Conservation (phyloP, 2,888 invertebrate species). For the Drosophila mulleri region DNA sequence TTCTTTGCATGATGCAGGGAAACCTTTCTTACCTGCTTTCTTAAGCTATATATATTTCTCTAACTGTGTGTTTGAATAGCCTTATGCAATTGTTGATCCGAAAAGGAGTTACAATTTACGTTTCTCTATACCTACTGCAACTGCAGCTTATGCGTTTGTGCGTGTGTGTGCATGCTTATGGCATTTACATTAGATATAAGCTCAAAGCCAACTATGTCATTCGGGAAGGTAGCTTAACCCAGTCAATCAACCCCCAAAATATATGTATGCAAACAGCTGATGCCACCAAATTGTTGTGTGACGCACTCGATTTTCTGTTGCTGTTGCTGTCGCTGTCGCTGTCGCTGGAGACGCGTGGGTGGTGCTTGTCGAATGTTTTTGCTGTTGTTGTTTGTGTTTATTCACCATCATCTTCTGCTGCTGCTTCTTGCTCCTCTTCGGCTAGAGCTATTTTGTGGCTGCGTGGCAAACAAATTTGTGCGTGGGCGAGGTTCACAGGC, state of each 20-base stretch:
- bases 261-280: slow-evolving; percentile 22
- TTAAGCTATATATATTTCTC: no score
- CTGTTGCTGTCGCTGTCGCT: not conserved
- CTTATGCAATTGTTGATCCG: not conserved
- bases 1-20: no score
- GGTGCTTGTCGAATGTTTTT: not conserved
- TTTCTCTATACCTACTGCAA: not conserved
- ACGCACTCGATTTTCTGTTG: slow-evolving; percentile 34
- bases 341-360: slow-evolving; percentile 27
- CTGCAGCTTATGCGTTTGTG: not conserved
- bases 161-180: not conserved
- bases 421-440: not conserved
- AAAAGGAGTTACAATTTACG: slow-evolving; percentile 23
- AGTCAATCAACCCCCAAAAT: slow-evolving; percentile 10
- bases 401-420: not conserved
- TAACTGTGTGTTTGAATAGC: no score
- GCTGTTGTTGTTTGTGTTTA: slow-evolving; percentile 2
- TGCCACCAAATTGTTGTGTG: slow-evolving; percentile 27
- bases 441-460: slow-evolving; percentile 3
- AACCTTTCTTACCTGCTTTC: no score
- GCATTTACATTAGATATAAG: slow-evolving; percentile 1
- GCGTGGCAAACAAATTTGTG: slow-evolving; percentile 56
- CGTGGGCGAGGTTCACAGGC: slow-evolving; percentile 58
- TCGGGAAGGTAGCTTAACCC: slow-evolving; percentile 2
- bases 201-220: slow-evolving; percentile 13